phyloP scores from a whole-genome alignment of 2,888 invertebrate genomes.

The Clostera curtula region DNA sequence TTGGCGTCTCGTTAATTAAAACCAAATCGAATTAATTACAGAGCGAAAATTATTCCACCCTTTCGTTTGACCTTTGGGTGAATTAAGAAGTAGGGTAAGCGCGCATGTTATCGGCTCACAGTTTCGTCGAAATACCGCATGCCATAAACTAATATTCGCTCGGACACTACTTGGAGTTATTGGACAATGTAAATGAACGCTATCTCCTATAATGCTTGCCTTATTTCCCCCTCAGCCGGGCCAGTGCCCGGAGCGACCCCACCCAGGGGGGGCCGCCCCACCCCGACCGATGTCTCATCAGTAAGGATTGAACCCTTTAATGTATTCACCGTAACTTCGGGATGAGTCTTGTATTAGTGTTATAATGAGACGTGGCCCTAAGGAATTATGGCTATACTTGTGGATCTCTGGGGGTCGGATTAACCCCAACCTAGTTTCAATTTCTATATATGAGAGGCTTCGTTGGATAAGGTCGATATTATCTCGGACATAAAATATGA shows the following conservation, averaged over 20 bases:
- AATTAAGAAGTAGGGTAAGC: constrained; percentile 23
- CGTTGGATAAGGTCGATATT: constrained; percentile 40
- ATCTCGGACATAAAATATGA: constrained; percentile 32
- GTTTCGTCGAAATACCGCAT: constrained; percentile 39
- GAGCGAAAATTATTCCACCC: constrained; percentile 54
- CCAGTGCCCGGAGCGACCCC: constrained; percentile 55
- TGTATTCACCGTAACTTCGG: constrained; percentile 75
- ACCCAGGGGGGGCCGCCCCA: constrained; percentile 44
- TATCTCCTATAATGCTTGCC: constrained; percentile 74
- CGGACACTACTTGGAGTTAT: constrained; percentile 75
- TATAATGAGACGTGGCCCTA: constrained; percentile 74
- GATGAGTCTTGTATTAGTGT: constrained; percentile 75
- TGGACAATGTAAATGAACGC: constrained; percentile 77
- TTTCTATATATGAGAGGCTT: constrained; percentile 59
- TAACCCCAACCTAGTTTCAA: constrained; percentile 67
- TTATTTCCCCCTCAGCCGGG: constrained; percentile 59
- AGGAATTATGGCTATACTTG: constrained; percentile 73
- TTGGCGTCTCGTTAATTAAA: constrained; percentile 67
- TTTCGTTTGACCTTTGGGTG: constrained; percentile 29
- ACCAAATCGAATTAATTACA: constrained; percentile 67
- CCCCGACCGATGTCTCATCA: constrained; percentile 71
- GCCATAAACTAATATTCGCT: constrained; percentile 72
- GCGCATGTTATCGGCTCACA: constrained; percentile 24
- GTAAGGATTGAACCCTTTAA: constrained; percentile 75
- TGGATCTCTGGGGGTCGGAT: constrained; percentile 55